Evolutionary conservation across 2,888 invertebrate species (phyloP), one percentile per base, ranked within the genome.

Genomic region (Philonicus albiceps): DNA sequence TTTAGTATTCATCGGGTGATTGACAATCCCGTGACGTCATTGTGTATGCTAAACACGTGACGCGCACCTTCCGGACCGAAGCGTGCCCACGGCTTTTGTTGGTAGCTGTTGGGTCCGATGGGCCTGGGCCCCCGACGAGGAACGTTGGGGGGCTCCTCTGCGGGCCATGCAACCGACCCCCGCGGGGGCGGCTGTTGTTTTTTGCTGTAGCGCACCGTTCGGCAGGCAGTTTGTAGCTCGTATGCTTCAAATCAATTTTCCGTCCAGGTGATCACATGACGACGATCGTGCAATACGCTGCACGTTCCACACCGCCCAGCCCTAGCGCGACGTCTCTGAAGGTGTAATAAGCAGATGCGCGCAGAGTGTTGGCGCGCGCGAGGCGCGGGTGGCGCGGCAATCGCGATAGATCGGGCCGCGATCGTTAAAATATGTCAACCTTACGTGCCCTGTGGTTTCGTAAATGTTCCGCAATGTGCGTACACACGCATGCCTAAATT

Each of bases 61-160:
- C 87, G 83, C 86, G 86, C 88, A 87, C 87, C 88, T 88, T 88
- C 89, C 89, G 88, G 89, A 88, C 85, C 87, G 88, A 88, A 89
- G 89, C 89, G 89, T 89, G 89, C 88, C 88, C 87, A 83, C 85
- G 85, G 53, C 37, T 78, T 64, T 86, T 85, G 40, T 85, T 86
- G 43, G 43, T 43, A 19, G 73, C 37, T 72, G 49, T n/a, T 43
- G 73, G 27, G 27, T 13, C 11, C 84, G n/a, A n/a, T n/a, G n/a
- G n/a, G n/a, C n/a, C 27, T 43, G 73, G 27, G 27, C 13, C 11
- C 84, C 30, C 84, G 43, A 40, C 43, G 16, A 73, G 84, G 73
- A 84, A 84, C 30, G 49, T 31, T 81, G 37, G 40, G 40, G 30
- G n/a, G n/a, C n/a, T n/a, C n/a, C 55, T 3, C 22, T 75, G 55